Percentiles rank a stretch among this genome's conserved stretches.
These are phyloP conservation scores for Lophochroa leadbeateri DNA, from an alignment of 2,113 vertebrate species.

Conservation along the genomic window DNA sequence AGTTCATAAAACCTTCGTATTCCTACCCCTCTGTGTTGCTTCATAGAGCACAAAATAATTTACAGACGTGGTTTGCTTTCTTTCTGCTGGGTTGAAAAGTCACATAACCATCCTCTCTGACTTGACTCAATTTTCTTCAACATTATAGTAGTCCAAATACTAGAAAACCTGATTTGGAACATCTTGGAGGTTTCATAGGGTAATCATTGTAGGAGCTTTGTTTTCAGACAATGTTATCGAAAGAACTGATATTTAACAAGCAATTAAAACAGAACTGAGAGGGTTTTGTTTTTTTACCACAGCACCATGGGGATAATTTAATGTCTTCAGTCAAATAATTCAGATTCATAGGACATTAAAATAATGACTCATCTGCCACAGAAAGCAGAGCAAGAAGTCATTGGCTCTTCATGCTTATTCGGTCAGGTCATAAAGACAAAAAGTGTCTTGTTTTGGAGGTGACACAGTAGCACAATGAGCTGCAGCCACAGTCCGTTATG, in stretches of 20 bases:
- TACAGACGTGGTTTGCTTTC: constrained; percentile 42
- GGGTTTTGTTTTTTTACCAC: background rate
- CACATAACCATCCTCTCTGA: constrained; percentile 66
- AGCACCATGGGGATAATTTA: background rate
- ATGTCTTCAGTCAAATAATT: background rate
- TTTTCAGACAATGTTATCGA: background rate
- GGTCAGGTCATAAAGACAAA: background rate
- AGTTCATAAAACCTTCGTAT: background rate
- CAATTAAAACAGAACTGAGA: background rate
- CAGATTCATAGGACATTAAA: too few relatives aligned
- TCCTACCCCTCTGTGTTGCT: background rate
- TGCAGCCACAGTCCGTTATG: background rate
- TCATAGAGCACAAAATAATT: background rate
- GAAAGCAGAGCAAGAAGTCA: background rate
- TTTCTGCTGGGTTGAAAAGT: background rate
- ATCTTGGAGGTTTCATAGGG: background rate
- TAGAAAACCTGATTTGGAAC: constrained; percentile 72
- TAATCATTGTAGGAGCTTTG: background rate
- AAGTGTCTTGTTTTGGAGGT: background rate
- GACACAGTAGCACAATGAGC: background rate
- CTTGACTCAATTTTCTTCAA: constrained; percentile 73
- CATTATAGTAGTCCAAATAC: constrained; percentile 75
- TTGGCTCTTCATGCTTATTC: background rate
- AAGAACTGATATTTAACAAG: background rate
- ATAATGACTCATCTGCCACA: background rate